These are phyloP conservation scores for Falco punctatus DNA, from an alignment of 2,113 vertebrate genomes.

Conservation along the genomic window DNA sequence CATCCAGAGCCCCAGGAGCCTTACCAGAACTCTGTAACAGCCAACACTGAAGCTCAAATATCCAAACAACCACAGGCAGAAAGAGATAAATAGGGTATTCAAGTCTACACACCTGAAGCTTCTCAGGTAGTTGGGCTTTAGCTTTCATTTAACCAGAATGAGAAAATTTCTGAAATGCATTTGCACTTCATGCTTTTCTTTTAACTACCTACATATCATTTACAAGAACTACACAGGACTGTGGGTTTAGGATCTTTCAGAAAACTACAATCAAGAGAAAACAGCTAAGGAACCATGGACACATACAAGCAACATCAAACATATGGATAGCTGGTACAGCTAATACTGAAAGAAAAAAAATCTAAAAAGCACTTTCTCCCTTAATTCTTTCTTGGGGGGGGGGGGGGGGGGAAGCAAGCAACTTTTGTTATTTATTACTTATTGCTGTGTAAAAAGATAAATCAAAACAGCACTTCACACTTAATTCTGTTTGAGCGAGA, in stretches of 20 bases:
- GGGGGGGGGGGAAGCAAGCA: not conserved
- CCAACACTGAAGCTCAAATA: not conserved
- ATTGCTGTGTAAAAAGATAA: not conserved
- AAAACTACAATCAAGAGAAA: not conserved
- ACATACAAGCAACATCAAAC: not conserved
- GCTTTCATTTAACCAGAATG: not conserved
- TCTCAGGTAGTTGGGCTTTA: not conserved
- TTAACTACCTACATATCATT: not conserved
- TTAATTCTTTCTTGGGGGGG: not conserved
- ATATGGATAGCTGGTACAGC: not conserved
- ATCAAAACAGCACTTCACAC: not conserved
- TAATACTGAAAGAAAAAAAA: not conserved
- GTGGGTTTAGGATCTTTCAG: not conserved
- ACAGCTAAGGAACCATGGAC: accelerated
- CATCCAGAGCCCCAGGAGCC: not conserved
- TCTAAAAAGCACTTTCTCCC: not conserved
- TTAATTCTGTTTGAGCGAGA: not conserved
- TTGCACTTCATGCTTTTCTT: not conserved
- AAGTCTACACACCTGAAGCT: not conserved
- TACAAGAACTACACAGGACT: accelerated
- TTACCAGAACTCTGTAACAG: not conserved
- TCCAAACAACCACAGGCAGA: not conserved
- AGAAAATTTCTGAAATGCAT: not conserved
- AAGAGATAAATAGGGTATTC: not conserved
- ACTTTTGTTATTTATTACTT: not conserved